Conservation (phyloP, 2,113 vertebrate species). For the Xenopus borealis region DNA sequence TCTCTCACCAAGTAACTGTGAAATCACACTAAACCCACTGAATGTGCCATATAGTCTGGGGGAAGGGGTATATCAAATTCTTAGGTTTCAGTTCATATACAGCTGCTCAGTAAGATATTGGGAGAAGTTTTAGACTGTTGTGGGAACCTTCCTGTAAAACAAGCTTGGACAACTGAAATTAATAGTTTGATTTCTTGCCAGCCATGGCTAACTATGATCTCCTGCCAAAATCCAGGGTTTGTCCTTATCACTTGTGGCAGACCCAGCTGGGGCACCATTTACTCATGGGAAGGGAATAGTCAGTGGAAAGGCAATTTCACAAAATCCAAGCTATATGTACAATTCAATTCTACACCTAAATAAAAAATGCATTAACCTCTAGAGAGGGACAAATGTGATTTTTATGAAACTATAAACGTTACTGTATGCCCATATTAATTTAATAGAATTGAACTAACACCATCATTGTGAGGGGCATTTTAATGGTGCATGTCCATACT, state of each 20-base stretch:
- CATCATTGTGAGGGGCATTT: too few species aligned
- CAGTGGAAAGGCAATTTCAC: not conserved
- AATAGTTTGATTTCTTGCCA: conserved; percentile 23
- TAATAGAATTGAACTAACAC: too few species aligned
- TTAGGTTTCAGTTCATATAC: conserved; percentile 62
- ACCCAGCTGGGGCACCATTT: conserved; percentile 25
- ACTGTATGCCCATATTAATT: too few species aligned
- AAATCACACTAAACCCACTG: conserved; percentile 63
- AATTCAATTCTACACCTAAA: too few species aligned
- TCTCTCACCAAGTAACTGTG: conserved; percentile 60
- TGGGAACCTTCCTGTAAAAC: conserved; percentile 47
- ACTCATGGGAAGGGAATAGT: conserved; percentile 4
- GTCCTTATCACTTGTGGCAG: conserved; percentile 17
- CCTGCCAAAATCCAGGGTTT: conserved; percentile 20
- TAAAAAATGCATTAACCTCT: too few species aligned
- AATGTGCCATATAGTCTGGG: conserved; percentile 48
- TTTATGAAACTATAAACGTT: too few species aligned
- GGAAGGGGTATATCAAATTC: conserved; percentile 47
- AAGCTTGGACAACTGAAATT: conserved; percentile 30
- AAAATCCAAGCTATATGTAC: too few species aligned
- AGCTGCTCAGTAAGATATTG: conserved; percentile 56
- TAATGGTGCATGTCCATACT: too few species aligned
- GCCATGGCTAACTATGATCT: conserved; percentile 15
- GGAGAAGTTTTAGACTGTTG: conserved; percentile 51
- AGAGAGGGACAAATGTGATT: too few species aligned